Conservation (phyloP, 2,888 invertebrate species). For the Schizaphis graminum region DNA sequence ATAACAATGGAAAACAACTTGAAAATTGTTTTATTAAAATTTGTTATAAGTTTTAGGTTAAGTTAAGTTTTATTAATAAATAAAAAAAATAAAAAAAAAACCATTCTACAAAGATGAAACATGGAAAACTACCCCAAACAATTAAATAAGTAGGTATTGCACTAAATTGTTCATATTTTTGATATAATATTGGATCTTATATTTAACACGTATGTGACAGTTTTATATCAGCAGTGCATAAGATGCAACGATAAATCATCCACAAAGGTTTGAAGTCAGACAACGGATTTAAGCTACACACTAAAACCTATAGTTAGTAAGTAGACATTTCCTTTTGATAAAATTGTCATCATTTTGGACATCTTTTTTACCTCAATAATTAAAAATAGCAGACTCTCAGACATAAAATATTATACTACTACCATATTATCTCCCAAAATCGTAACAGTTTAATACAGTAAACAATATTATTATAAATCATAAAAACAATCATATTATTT, state of each 20-base stretch:
- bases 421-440: not conserved
- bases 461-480: not conserved
- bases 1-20: not conserved
- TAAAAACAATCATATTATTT: not conserved
- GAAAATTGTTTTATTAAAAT: not conserved
- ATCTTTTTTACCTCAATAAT: not conserved
- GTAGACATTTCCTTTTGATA: not conserved
- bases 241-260: not conserved
- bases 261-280: not conserved
- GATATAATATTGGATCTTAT: not conserved
- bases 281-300: not conserved
- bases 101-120: not conserved
- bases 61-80: not conserved
- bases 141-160: not conserved
- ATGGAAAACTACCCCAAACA: not conserved
- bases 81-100: not conserved
- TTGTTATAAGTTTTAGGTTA: not conserved
- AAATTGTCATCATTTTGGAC: not conserved
- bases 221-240: not conserved
- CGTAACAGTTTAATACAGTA: not conserved
- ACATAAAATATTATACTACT: not conserved
- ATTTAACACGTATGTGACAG: not conserved
- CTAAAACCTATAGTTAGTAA: not conserved
- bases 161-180: not conserved
- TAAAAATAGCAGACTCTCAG: not conserved